Percentiles rank a stretch among this genome's conserved stretches.
phyloP scores from a whole-genome alignment of 2,113 vertebrate species.

The Rhynchomys soricoides region DNA sequence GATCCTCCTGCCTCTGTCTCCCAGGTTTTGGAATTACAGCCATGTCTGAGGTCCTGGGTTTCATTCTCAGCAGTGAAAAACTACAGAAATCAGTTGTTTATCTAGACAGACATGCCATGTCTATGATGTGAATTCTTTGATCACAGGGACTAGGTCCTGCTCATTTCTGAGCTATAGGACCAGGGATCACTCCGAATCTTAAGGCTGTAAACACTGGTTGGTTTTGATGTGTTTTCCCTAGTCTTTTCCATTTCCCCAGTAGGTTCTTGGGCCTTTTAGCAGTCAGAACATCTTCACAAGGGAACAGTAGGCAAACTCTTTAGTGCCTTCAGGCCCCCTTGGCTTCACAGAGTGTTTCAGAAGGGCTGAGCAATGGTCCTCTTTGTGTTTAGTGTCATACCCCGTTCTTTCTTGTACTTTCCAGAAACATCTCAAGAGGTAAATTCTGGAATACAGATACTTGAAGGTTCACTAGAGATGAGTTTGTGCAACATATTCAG shows the following conservation, averaged over 20 bases:
- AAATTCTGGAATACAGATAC: neutral
- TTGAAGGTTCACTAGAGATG: neutral
- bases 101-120: neutral
- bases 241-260: neutral
- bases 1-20: neutral
- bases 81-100: neutral
- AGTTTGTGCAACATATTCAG: neutral
- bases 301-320: neutral
- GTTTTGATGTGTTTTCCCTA: neutral
- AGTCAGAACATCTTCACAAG: neutral
- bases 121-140: neutral
- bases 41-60: neutral
- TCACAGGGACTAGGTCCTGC: neutral
- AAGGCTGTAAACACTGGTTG: neutral
- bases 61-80: neutral
- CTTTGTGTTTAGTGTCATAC: neutral
- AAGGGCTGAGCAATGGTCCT: neutral
- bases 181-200: neutral
- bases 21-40: neutral
- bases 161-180: neutral
- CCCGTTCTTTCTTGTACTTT: neutral
- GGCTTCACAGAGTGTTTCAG: neutral
- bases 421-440: conserved; percentile 4
- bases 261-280: neutral
- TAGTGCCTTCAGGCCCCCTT: neutral